Conservation (phyloP, 2,113 vertebrate species). For the Cochlearius cochlearius region DNA sequence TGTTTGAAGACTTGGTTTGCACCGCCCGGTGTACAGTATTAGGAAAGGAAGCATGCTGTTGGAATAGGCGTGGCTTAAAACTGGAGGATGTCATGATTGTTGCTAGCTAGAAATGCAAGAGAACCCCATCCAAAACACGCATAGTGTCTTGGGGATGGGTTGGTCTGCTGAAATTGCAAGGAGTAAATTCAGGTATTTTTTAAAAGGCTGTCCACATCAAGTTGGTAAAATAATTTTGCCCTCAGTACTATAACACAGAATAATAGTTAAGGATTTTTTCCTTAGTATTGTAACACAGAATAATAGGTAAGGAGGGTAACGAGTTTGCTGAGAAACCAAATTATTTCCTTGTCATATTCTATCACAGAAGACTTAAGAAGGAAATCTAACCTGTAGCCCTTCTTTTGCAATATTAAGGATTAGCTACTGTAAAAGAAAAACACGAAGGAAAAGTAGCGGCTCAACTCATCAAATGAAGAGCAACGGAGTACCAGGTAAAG, state of each 20-base stretch:
- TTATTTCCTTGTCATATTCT: background rate
- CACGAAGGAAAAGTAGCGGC: background rate
- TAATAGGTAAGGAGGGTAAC: background rate
- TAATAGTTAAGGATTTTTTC: background rate
- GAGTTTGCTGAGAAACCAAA: background rate
- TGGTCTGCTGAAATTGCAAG: background rate
- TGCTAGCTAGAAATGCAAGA: background rate
- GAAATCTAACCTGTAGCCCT: background rate
- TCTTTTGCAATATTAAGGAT: background rate
- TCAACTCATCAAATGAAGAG: conserved; percentile 12
- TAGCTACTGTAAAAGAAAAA: background rate
- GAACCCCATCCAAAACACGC: background rate
- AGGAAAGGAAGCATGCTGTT: background rate
- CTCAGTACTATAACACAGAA: background rate
- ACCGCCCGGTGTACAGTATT: background rate
- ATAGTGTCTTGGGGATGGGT: background rate
- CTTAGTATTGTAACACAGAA: background rate
- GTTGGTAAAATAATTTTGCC: background rate
- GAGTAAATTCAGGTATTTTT: background rate
- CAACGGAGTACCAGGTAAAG: background rate
- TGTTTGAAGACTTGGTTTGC: background rate
- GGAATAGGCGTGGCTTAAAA: background rate
- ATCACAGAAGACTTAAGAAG: background rate
- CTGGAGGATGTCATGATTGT: background rate
- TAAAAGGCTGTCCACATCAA: background rate